Evolutionary conservation across 1,140 invertebrate genomes (phyloP), one percentile per base, ranked within the genome.

Genomic region (Leptonema lineaticorne): DNA sequence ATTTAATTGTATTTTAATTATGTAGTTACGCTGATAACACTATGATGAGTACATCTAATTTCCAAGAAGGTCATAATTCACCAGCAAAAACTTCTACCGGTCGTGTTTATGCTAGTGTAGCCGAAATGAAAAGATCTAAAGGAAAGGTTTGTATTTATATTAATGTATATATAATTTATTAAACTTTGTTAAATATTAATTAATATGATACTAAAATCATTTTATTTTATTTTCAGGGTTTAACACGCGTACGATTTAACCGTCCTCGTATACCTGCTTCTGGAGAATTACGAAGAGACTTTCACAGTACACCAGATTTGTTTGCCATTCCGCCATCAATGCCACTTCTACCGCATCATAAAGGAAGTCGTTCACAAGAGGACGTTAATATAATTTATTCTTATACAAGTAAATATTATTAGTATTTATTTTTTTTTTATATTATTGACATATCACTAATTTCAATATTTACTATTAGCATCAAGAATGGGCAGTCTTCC

Each of bases 41-140:
- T 41, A 88, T 90, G 84, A 88, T 90, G 86, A 89, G 85, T 70
- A 87, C 85, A 37, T 90, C 89, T 27, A 86, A 89, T 67, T 91
- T 90, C 83, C 88, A 90, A 76, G 85, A 85, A 73, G 87, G 85
- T 65, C 84, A 82, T 69, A 84, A 84, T 66, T 88, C 88, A 11
- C 88, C 88, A 56, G 85, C 87, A 46, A 86, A 87, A 74, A 86
- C 85, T 26, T 83, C 86, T 1, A 69, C 79, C 3, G 79, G 80
- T 57, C 84, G 90, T 74, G 94, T 96, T 24, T 97, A 96, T 80
- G 92, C 93, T 46, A 96, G 94, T 78, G 94, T 97, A 56, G 92
- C 94, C 0, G 94, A 96, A 80, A 97, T 97, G 94, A 97, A 97
- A 81, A 86, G 92, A 29, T 86, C 85, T 72, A 87, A 88, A 78